Evolutionary conservation across 2,797 vertebrate species (phyloP), one percentile per base, ranked within the genome.

Genomic region (Aphelocoma californica): DNA sequence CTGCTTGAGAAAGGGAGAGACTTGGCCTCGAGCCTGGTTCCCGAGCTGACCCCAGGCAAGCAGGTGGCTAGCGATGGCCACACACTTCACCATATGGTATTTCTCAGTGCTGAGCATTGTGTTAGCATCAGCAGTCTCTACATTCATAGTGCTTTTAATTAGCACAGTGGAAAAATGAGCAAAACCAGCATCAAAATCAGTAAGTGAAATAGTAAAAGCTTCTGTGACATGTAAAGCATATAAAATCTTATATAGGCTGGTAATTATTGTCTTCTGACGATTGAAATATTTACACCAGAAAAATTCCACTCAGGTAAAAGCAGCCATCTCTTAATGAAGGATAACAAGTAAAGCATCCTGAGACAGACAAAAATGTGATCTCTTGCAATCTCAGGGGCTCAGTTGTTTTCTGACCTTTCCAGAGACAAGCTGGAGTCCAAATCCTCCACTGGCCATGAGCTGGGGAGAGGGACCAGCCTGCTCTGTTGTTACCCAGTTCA

Each of bases 61-160:
- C 95, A 95, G 88, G 93, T 92, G 91, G 78, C 77, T 66, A 42
- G 36, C 4, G 31, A 90, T 90, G 92, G 85, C 73, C 88, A 45
- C 74, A 53, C 64, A 12, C 81, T 93, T 42, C 66, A 65, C 84
- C 93, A 90, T 90, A 94, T 95, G 96, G 69, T 80, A 31, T 69
- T 95, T 60, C 61, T 86, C 70, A 69, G 54, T 47, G 54, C 75
- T 82, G 82, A 90, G 64, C 67, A 25, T 71, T 88, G 71, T 82
- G 31, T 75, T 47, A 91, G 85, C 93, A 86, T 93, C 93, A 92
- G 72, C 34, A 19, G 66, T 21, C 89, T 92, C 91, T 62, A 6
- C 48, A 51, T 56, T 78, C 74, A 15, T 38, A 64, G 57, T 53
- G 86, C 70, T 91, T 92, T 90, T 93, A 90, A 93, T 95, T 86